Base-by-base conservation (phyloP, 2,888 invertebrate species). In the Apotomis turbidana region DNA sequence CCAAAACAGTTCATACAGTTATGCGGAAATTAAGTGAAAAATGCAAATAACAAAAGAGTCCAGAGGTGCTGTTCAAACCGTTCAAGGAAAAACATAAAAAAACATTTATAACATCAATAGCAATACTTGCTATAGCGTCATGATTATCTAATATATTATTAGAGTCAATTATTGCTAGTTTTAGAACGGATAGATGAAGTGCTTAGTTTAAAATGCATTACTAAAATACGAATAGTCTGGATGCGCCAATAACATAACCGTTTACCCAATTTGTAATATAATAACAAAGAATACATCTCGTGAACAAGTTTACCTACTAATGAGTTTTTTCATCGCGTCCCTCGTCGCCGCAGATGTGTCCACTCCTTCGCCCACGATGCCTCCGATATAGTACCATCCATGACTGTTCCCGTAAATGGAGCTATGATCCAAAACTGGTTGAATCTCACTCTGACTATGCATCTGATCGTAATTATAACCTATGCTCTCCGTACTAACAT, bases 361-460 rank as follows among this genome's bases (percentile, higher is more conserved):
- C 12, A 91, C 83, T 68, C 96, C 95, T 80, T 95, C 95, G 36
- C 97, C 97, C 75, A 96, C 95, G 71, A 97, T 95, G 52, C 97
- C 97, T 27, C 97, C 96, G 68, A 97, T 95, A 95, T 97, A 97
- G 87, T 96, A 95, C 97, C 97, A 98, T 59, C 97, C 97, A 74
- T 95, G 95, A 81, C 93, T 94, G 87, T 96, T 96, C 62, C 94
- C 95, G 74, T 95, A 95, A 74, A 95, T 95, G 79, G 94, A 93
- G 72, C 95, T 94, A 77, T 93, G 94, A 83, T 96, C 96, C 49
- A 94, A 87, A 64, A 96, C 93, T 27, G 95, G 94, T 78, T 94
- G 94, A 79, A 92, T 94, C 80, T 95, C 95, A 64, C 91, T 91
- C 74, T 95, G 93, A 76, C 91, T 80, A 80, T 89, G 78, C 82